Evolutionary conservation across 2,113 vertebrate genomes (phyloP), one percentile per base, ranked within the genome.

Genomic region (Mirza zaza): DNA sequence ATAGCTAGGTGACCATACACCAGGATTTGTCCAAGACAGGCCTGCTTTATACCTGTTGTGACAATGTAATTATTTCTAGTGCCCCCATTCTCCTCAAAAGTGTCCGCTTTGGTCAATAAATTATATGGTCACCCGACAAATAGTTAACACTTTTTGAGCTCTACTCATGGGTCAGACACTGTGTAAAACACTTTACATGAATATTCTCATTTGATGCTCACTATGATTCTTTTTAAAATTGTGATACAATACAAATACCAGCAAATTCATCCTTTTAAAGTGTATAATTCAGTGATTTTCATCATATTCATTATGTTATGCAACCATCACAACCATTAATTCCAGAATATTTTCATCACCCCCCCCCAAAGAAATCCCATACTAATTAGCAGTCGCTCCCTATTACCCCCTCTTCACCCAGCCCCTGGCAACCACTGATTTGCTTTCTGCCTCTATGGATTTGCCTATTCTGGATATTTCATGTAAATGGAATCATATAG

Each of bases 261-360:
- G 25, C 91, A 89, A 84, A 87, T 36, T 77, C 6, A 89, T 50
- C 76, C 20, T 70, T 88, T 95, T 80, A 70, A 94, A 88, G 32
- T 90, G 14, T 71, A 65, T 21, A 90, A 4, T 52, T 90, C 36
- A 83, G 77, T 79, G 73, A 8, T 25, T 50, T 94, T 70, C 36
- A 88, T 42, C 50, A 68, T 67, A 79, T 65, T 92, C 25, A 67
- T 5, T 85, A 21, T 42, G 8, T 59, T 87, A 23, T 52, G 13
- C 29, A 87, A 83, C 36, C 25, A 90, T 55, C 65, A 68, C 32
- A 83, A 42, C 65, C 23, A 55, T 67, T 89, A 94, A 82, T 95
- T 81, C n/a, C 27, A 67, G 42, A 67, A 82, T 65, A 82, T 77
- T 93, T 82, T 67, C 57, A 76, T 88, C 17, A 25, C 32, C 50